Evolutionary conservation across 30 jellyfish, hydroid and myxozoan genomes (phyloP), one percentile per base, ranked within the genome.

Genomic region (Aurelia sp.): DNA sequence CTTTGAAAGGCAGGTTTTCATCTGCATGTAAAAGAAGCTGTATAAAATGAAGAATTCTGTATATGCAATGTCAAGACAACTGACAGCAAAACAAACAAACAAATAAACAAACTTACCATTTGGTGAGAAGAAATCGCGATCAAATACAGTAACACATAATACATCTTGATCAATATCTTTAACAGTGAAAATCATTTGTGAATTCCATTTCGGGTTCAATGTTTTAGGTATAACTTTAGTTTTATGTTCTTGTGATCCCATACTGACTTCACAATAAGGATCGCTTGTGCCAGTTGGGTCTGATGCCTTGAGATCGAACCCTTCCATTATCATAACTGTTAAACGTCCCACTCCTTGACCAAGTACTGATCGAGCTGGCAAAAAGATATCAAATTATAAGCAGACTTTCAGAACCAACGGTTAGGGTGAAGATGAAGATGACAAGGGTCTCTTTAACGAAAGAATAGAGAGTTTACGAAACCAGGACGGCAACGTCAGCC

Each of bases 221-320:
- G 97, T 97, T 76, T 91, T 96, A 4, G 98, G 96, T 27, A 96
- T 82, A 30, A 96, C 99, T 78, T 96, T 96, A 11, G 99, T 96
- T 86, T 87, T 90, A 85, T 96, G 98, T 72, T 96, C 99, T 76
- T 96, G 99, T 6, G 99, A 96, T 7, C 99, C 99, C 97, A 96
- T 96, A 58, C 99, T 96, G 63, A 90, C 98, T 81, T 90, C 99
- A 70, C 99, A 96, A 78, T 96, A 96, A 18, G 99, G 99, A 70
- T 96, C 99, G 69, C 99, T 96, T 3, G 99, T 90, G 80, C 99
- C 99, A 20, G 93, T 90, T 8, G 99, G 99, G 78, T 96, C 99
- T 13, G 99, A 90, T 4, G 99, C 92, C 48, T 96, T 81, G 24
- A 96, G 88, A 64, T 96, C 99, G 72, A 94, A 92, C 17, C 99